Percentiles rank a stretch among this genome's conserved stretches.
These are phyloP conservation scores for Rhinichthys klamathensis DNA, from an alignment of 2,113 vertebrate species.

Conservation along the genomic window DNA sequence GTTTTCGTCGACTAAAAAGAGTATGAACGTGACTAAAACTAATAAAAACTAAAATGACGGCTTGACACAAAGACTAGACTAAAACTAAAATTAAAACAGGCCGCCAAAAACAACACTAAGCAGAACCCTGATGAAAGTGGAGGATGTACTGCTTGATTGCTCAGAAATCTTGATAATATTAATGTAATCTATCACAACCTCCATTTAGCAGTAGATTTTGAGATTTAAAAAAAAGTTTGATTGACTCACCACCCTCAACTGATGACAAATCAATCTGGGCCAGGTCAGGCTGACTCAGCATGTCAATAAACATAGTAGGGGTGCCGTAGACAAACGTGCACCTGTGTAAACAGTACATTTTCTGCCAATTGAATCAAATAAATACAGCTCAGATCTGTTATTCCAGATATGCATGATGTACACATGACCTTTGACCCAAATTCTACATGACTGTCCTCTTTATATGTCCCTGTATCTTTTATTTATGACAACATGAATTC, in stretches of 20 bases:
- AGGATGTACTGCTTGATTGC: neutral
- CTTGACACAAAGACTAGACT: too few species aligned
- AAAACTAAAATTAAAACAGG: too few species aligned
- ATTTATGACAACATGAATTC: neutral
- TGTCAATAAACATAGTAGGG: conserved; percentile 92
- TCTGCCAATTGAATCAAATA: neutral
- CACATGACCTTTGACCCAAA: neutral
- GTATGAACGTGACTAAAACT: too few species aligned
- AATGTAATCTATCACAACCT: neutral
- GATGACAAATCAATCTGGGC: conserved; percentile 80
- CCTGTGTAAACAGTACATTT: conserved; percentile 63
- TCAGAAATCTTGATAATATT: neutral
- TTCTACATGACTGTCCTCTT: neutral
- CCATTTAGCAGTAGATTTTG: neutral
- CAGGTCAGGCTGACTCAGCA: conserved; percentile 81
- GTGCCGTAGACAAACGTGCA: conserved; percentile 84
- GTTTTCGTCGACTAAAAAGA: too few species aligned
- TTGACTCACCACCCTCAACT: conserved; percentile 78
- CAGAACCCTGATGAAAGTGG: neutral
- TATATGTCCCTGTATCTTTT: neutral
- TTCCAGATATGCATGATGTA: neutral
- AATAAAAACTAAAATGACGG: too few species aligned
- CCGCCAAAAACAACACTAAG: too few species aligned
- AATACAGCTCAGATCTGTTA: neutral
- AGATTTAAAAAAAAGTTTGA: neutral